These are phyloP conservation scores for Archocentrus centrarchus DNA, from an alignment of 2,113 vertebrate species.

Conservation along the genomic window DNA sequence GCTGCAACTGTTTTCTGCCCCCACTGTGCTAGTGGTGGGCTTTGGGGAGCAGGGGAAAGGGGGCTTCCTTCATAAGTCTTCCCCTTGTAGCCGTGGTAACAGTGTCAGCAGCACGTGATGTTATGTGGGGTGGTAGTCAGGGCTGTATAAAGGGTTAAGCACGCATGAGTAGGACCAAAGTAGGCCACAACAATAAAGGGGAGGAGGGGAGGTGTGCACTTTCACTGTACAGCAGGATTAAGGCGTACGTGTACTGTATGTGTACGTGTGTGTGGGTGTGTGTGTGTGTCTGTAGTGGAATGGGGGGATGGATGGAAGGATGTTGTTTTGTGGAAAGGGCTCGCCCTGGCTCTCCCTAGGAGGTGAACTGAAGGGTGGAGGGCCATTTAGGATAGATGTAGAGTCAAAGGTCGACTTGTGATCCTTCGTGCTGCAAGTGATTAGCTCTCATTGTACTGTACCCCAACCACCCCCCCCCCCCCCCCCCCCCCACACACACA, in stretches of 20 bases:
- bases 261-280: background rate
- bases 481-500: conserved; percentile 20
- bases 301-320: background rate
- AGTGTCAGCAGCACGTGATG: conserved; percentile 73
- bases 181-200: conserved; percentile 76
- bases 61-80: conserved; percentile 69
- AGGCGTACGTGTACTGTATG: background rate
- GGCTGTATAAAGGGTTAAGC: conserved; percentile 75
- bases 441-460: conserved; percentile 39
- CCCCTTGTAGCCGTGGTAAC: conserved; percentile 80
- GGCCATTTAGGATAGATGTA: conserved; percentile 20
- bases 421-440: conserved; percentile 49
- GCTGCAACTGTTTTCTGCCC: conserved; percentile 28
- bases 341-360: conserved; percentile 29
- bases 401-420: conserved; percentile 48
- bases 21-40: conserved; percentile 40
- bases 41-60: conserved; percentile 39
- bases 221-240: conserved; percentile 55
- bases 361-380: conserved; percentile 3
- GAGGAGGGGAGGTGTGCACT: conserved; percentile 40
- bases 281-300: background rate
- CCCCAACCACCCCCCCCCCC: background rate
- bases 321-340: conserved; percentile 40
- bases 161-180: conserved; percentile 74
- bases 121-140: conserved; percentile 18